Conservation (phyloP, 1,140 invertebrate species). For the Brachionus angularis region DNA sequence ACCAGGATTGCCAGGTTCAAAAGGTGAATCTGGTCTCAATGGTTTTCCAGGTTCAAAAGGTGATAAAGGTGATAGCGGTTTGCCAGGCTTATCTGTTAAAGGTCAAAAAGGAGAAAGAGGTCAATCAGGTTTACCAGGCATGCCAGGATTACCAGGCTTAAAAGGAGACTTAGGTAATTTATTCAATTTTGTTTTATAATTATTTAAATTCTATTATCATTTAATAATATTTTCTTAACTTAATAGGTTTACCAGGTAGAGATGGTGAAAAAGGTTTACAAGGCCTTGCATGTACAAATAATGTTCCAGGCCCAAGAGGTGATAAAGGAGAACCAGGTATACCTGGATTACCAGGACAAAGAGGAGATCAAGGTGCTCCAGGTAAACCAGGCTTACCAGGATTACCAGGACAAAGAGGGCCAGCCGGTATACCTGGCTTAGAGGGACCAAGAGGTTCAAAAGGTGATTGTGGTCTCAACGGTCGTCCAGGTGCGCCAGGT, state of each 20-base stretch:
- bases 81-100: constrained; percentile 12
- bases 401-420: neutral
- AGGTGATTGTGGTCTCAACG: constrained; percentile 35
- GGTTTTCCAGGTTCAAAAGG: constrained; percentile 62
- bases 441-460: constrained; percentile 5
- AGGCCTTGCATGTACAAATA: neutral
- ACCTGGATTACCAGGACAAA: neutral
- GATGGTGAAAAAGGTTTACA: constrained; percentile 10
- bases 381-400: constrained; percentile 43
- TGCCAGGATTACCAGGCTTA: constrained; percentile 40
- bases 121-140: neutral
- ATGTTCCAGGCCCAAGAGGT: constrained; percentile 44
- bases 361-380: constrained; percentile 12
- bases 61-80: constrained; percentile 16
- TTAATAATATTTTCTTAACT: too few species aligned
- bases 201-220: neutral
- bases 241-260: neutral
- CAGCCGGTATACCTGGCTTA: neutral
- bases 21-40: constrained; percentile 51
- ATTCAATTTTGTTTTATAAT: neutral
- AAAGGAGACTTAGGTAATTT: neutral
- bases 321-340: neutral
- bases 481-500: constrained; percentile 38
- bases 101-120: constrained; percentile 26
- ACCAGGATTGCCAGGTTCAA: constrained; percentile 57